Evolutionary conservation across 2,888 invertebrate genomes (phyloP).

Genomic region (Agrotis exclamationis): DNA sequence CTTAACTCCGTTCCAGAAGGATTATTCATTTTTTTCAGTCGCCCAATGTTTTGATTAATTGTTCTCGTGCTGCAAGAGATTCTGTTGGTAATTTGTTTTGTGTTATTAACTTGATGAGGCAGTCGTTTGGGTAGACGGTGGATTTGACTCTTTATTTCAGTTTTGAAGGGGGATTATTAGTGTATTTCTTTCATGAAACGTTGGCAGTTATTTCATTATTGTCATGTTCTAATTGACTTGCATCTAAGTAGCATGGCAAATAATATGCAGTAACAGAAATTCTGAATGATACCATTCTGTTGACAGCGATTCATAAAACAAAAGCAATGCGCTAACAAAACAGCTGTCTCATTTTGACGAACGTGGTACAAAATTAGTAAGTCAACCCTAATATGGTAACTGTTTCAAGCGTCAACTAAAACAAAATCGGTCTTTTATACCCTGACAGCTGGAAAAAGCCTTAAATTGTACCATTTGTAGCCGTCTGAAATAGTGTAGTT

Average conservation of each 20-base stretch:
- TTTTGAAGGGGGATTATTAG: conserved; percentile 37
- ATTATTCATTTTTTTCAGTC: conserved; percentile 78
- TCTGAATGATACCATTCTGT: conserved; percentile 5
- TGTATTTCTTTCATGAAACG: conserved; percentile 14
- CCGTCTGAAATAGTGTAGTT: conserved; percentile 48
- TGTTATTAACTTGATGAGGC: conserved; percentile 88
- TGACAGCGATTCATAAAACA: conserved; percentile 21
- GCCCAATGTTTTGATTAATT: conserved; percentile 88
- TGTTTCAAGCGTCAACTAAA: conserved; percentile 45
- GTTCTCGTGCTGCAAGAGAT: conserved; percentile 80
- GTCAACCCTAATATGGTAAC: conserved; percentile 42
- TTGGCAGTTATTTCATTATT: background rate
- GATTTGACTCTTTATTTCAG: conserved; percentile 75
- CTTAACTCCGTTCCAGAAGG: conserved; percentile 74
- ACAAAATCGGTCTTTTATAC: conserved; percentile 41
- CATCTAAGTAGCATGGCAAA: background rate
- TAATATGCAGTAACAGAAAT: background rate
- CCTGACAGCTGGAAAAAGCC: conserved; percentile 45
- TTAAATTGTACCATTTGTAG: conserved; percentile 44
- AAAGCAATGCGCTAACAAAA: conserved; percentile 33
- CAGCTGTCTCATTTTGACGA: conserved; percentile 36
- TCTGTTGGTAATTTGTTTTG: conserved; percentile 87
- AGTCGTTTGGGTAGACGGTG: conserved; percentile 84
- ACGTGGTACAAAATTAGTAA: conserved; percentile 46
- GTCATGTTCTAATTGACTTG: conserved; percentile 1